phyloP scores from a whole-genome alignment of 1,140 invertebrate species.

The Asobara japonica region DNA sequence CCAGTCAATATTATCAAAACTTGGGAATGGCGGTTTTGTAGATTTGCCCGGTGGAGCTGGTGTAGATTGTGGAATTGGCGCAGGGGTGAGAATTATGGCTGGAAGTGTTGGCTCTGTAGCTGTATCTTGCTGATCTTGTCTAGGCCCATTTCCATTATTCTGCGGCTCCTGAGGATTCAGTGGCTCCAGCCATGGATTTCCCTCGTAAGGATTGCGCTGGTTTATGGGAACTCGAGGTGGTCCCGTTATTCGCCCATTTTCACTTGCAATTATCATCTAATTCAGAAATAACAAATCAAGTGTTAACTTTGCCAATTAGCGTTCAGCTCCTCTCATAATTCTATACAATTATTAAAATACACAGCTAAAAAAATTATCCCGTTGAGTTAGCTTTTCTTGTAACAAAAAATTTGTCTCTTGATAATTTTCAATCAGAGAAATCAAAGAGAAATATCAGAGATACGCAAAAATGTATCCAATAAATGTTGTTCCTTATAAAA shows the following conservation, averaged over 20 bases:
- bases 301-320: no score
- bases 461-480: no score
- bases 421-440: no score
- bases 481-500: no score
- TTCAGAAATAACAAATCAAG: no score
- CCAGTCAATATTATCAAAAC: not conserved
- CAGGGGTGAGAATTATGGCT: not conserved
- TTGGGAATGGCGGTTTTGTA: not conserved
- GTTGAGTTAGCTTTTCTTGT: no score
- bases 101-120: not conserved
- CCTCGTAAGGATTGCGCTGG: not conserved
- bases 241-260: not conserved
- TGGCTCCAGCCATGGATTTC: not conserved
- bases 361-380: no score
- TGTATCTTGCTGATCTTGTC: not conserved
- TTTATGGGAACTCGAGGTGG: not conserved
- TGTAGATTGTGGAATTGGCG: not conserved
- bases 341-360: no score
- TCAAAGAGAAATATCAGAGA: no score
- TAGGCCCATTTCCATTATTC: not conserved
- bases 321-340: no score
- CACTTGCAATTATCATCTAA: not conserved
- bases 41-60: no score
- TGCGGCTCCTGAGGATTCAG: not conserved
- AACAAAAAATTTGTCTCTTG: no score